These are phyloP conservation scores for Cyanoramphus novaezelandiae DNA, from an alignment of 2,113 vertebrate genomes.

Conservation along the genomic window DNA sequence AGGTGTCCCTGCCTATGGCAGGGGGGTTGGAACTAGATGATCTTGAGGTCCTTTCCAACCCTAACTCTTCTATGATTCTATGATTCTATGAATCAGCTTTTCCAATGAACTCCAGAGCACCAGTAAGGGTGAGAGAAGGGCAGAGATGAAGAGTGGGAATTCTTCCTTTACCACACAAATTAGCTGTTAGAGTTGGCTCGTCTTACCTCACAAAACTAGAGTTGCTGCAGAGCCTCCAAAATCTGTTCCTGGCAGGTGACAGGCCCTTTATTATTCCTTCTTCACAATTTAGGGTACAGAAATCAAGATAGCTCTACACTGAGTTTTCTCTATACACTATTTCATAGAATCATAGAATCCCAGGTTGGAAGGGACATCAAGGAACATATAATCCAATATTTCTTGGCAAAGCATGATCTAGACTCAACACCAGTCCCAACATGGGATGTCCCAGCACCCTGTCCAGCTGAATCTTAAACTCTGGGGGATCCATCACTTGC, in stretches of 20 bases:
- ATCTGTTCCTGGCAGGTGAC: neutral
- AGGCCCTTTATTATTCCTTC: neutral
- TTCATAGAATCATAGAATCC: neutral
- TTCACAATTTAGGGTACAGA: neutral
- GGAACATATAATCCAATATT: neutral
- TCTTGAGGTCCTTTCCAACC: too few relatives aligned
- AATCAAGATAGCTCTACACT: neutral
- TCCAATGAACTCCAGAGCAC: accelerated
- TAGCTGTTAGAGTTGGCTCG: neutral
- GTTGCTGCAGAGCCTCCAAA: neutral
- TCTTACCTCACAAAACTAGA: neutral
- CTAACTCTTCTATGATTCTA: too few relatives aligned
- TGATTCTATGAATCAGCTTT: neutral
- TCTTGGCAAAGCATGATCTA: neutral
- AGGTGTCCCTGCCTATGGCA: too few relatives aligned
- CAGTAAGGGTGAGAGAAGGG: neutral
- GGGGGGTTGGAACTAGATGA: too few relatives aligned
- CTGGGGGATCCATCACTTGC: neutral
- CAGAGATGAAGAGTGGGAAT: neutral
- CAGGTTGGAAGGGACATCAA: neutral
- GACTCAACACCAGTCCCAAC: too few relatives aligned
- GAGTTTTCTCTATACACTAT: neutral
- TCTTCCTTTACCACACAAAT: neutral
- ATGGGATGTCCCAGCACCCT: neutral
- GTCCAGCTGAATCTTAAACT: neutral